Base-by-base conservation (phyloP, 2,797 vertebrate genomes). In the Halcyon smyrnensis region DNA sequence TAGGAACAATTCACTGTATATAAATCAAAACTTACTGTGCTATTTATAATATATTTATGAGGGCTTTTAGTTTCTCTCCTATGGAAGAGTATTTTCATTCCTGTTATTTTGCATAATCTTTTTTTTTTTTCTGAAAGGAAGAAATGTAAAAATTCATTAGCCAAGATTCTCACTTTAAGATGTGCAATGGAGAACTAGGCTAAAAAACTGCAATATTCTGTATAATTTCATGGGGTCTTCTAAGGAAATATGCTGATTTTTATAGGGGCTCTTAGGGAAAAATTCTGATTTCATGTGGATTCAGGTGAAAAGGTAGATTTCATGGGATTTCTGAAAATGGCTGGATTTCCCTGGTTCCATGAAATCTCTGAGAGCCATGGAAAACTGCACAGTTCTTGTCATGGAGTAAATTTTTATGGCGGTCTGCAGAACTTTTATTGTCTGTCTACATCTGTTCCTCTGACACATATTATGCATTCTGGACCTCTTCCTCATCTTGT, bases 221-320 rank as follows among this genome's bases (percentile, higher is more conserved):
- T 96, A 84, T 96, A 56, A 98, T 98, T 98, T 98, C 97, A 97
- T 95, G 96, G 93, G 90, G 71, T 95, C 93, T 97, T 95, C 95
- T 95, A 95, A 96, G 89, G 97, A 95, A 97, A 97, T 97, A 79
- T 80, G 86, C 87, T 88, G 87, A 97, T 98, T 98, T 98, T 97
- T 98, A 97, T 97, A 96, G 91, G 51, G 74, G 70, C 84, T 97
- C 65, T 56, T 95, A 93, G 69, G 65, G 89, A 96, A 97, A 94
- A 97, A 97, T 96, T 94, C 95, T 95, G 80, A 97, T 98, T 98
- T 98, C 90, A 95, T 96, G 84, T 98, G 95, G 95, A 97, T 97
- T 97, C 71, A 80, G 95, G 93, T 98, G 94, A 97, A 97, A 98
- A 98, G 95, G 87, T 97, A 96, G 93, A 98, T 98, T 98, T 98